Evolutionary conservation across 2,113 vertebrate species (phyloP).

Genomic region (Pogonocichla stellata): DNA sequence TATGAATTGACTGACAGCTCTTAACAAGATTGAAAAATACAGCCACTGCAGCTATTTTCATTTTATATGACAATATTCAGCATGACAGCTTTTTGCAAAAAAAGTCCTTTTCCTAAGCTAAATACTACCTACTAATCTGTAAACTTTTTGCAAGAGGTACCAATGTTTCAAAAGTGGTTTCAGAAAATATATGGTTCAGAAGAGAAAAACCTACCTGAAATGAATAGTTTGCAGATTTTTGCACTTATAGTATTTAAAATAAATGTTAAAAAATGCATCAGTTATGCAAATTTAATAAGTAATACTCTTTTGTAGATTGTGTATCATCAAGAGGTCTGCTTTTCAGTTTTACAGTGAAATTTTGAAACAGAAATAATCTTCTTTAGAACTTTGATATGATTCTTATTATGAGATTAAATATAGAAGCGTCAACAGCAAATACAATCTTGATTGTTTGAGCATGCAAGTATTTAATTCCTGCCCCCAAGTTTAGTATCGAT

Average conservation of each 20-base stretch:
- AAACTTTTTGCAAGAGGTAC: neutral
- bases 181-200: neutral
- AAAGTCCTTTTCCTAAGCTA: neutral
- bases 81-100: neutral
- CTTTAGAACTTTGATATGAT: neutral
- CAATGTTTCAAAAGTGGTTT: neutral
- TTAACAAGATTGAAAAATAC: neutral
- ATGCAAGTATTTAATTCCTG: neutral
- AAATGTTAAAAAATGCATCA: neutral
- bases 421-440: neutral
- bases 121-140: neutral
- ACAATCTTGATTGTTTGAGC: neutral
- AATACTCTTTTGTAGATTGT: neutral
- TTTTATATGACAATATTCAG: neutral
- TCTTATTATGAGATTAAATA: neutral
- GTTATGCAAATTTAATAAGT: neutral
- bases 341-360: neutral
- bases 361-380: neutral
- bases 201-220: neutral
- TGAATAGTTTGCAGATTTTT: neutral
- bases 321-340: neutral
- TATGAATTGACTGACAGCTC: neutral
- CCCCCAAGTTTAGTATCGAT: rapidly evolving
- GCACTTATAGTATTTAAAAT: neutral
- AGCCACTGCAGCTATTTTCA: neutral